phyloP scores from a whole-genome alignment of 1,140 invertebrate species.

The Parapsyche elsis region DNA sequence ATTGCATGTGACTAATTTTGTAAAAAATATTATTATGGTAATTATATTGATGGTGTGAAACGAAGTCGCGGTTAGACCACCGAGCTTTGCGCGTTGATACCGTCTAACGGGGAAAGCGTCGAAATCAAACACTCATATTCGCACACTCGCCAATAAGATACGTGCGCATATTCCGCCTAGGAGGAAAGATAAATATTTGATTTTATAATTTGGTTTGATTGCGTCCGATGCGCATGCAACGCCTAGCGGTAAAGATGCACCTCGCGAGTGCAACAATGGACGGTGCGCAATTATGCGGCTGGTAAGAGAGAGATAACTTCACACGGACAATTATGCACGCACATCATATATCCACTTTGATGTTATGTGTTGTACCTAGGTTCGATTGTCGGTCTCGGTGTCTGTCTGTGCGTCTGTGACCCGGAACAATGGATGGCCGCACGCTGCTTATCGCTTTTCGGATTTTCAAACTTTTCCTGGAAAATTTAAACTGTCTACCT shows the following conservation, averaged over 20 bases:
- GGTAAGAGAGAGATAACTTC: background rate
- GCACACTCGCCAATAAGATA: too few relatives aligned
- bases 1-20: too few relatives aligned
- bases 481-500: too few relatives aligned
- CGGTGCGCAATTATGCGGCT: background rate
- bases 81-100: too few relatives aligned
- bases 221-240: background rate
- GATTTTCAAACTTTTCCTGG: background rate
- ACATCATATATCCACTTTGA: background rate
- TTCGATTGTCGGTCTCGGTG: background rate
- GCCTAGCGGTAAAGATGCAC: background rate
- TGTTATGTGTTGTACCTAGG: background rate
- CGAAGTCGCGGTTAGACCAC: too few relatives aligned
- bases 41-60: too few relatives aligned
- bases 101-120: too few relatives aligned
- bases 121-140: too few relatives aligned
- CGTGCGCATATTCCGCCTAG: background rate
- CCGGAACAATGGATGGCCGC: background rate
- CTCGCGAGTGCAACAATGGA: background rate
- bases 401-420: background rate
- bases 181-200: constrained; percentile 23
- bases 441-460: background rate
- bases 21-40: too few relatives aligned
- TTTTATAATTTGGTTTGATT: constrained; percentile 37
- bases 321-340: constrained; percentile 22